These are phyloP conservation scores for Aricia artaxerxes DNA, from an alignment of 2,888 invertebrate genomes.

Conservation along the genomic window DNA sequence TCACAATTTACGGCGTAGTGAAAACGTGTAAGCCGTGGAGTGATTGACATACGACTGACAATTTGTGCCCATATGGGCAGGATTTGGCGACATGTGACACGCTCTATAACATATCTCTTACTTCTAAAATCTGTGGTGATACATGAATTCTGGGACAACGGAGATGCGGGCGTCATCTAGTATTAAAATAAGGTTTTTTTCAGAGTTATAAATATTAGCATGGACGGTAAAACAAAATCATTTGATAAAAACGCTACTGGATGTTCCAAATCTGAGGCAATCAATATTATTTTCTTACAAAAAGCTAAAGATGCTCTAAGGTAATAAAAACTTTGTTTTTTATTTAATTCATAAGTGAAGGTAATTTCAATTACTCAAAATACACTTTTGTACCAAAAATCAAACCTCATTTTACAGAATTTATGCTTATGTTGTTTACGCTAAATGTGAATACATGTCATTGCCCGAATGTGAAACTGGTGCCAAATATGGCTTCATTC, in stretches of 20 bases:
- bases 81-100: too few species aligned
- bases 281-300: constrained; percentile 84
- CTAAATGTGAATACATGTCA: constrained; percentile 45
- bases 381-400: neutral
- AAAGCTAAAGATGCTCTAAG: constrained; percentile 63
- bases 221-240: constrained; percentile 85
- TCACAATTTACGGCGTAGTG: too few species aligned
- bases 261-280: constrained; percentile 85
- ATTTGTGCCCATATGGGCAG: too few species aligned
- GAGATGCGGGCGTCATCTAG: too few species aligned
- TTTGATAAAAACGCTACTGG: constrained; percentile 80
- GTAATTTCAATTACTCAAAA: neutral
- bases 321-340: neutral
- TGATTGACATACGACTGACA: too few species aligned
- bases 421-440: constrained; percentile 49
- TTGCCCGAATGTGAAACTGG: constrained; percentile 38
- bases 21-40: too few species aligned
- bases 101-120: too few species aligned
- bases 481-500: constrained; percentile 45
- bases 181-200: constrained; percentile 35
- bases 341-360: neutral
- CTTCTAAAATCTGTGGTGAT: neutral
- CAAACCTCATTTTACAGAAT: constrained; percentile 44
- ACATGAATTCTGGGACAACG: neutral
- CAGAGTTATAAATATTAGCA: constrained; percentile 74